Base-by-base conservation (phyloP, 2,113 vertebrate genomes). In the Varanus komodoensis region DNA sequence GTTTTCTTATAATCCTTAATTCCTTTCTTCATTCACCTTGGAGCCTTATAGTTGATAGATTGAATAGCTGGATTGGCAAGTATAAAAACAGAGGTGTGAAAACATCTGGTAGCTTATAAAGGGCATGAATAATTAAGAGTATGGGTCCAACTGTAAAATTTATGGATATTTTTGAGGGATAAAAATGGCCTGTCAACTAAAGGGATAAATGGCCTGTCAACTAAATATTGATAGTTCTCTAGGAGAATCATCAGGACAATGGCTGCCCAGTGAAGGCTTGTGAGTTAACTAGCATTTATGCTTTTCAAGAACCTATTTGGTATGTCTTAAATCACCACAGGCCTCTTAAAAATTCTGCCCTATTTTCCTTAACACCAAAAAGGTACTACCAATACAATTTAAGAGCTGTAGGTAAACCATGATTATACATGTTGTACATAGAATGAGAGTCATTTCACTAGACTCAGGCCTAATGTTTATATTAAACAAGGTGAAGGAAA, bases 401-500 rank as follows among this genome's bases (percentile, higher is more conserved):
- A 50, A 78, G 71, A 82, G 27, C 15, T 84, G 75, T 61, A 87
- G 77, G 74, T 32, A 8, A 0, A 0, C 6, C n/a, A 11, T 74
- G 52, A 50, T 86, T 82, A 86, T 86, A 48, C 73, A 52, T 86
- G 68, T 11, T 48, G 54, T 44, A 25, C 17, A 44, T 57, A 87
- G 61, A 12, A 86, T 3, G 0, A 85, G n/a, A 86, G 87, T 21
- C 87, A 92, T 90, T 71, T 44, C 71, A 54, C 21, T 68, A 75
- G 64, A 32, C 74, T 83, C 78, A 77, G 83, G 82, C 61, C 67
- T 89, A 79, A 32, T 89, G 68, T 86, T 91, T 52, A 89, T 77
- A 67, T 87, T 78, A 77, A 88, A 52, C 12, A 84, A 61, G 15
- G 82, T 90, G 2, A 21, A 32, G 48, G 78, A 25, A 88, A 12